phyloP scores from a whole-genome alignment of 2,888 invertebrate genomes.

The Athalia circularis region DNA sequence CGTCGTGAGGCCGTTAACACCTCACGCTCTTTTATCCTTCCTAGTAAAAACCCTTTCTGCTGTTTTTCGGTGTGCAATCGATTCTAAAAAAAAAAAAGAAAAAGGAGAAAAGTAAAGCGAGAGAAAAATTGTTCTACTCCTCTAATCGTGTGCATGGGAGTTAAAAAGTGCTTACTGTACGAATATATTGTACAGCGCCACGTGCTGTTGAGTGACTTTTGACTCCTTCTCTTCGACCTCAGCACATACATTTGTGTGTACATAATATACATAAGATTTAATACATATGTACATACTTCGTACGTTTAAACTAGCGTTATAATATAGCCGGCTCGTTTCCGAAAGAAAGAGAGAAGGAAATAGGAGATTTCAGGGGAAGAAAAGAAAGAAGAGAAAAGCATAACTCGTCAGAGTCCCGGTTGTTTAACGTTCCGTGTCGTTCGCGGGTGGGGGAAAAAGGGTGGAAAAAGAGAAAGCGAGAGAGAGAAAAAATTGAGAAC shows the following conservation, averaged over 20 bases:
- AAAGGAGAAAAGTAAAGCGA: no score
- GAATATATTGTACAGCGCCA: no score
- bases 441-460: slow-evolving; percentile 13
- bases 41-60: no score
- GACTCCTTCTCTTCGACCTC: not conserved
- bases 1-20: not conserved
- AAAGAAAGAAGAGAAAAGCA: slow-evolving; percentile 2
- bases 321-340: not conserved
- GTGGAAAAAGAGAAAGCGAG: slow-evolving; percentile 4
- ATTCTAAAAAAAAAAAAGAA: no score
- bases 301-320: not conserved
- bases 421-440: slow-evolving; percentile 41
- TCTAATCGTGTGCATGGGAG: no score
- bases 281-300: not conserved
- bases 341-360: not conserved
- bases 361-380: not conserved
- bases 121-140: no score
- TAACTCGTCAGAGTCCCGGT: slow-evolving; percentile 33
- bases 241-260: not conserved
- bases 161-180: no score
- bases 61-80: no score
- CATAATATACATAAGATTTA: not conserved
- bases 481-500: no score
- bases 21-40: no score
- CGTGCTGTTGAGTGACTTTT: no score